A percentile compares a stretch with the other conserved stretches of the same genome.
These are phyloP conservation scores for Dasyornis broadbenti DNA, from an alignment of 2,113 vertebrate genomes.

Conservation along the genomic window DNA sequence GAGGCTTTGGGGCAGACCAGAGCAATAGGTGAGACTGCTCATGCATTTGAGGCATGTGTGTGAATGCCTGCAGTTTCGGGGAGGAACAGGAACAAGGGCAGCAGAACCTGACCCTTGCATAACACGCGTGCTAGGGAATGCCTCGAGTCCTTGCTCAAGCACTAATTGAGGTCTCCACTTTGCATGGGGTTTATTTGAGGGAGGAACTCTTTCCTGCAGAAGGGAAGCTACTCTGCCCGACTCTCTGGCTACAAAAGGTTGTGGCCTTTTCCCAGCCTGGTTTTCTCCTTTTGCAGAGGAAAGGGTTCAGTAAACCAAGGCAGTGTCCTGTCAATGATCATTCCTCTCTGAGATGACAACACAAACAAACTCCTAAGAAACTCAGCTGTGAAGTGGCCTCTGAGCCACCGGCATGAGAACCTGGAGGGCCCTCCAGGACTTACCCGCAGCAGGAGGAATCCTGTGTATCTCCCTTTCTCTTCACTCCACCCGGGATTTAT, in stretches of 20 bases:
- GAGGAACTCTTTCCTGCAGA: background rate
- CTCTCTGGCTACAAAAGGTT: background rate
- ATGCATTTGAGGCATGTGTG: background rate
- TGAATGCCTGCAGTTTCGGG: slow-evolving; percentile 34
- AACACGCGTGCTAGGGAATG: background rate
- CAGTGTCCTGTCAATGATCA: background rate
- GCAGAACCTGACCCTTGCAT: slow-evolving; percentile 57
- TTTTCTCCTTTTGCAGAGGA: background rate
- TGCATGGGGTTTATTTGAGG: background rate
- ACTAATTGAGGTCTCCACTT: slow-evolving; percentile 8
- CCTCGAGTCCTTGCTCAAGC: slow-evolving; percentile 14
- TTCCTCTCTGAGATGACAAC: background rate
- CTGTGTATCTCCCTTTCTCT: background rate
- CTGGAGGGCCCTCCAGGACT: background rate
- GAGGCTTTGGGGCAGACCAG: background rate
- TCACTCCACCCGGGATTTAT: background rate
- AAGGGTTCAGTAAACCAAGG: background rate
- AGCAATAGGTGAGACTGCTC: background rate
- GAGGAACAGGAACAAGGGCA: slow-evolving; percentile 33
- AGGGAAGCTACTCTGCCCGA: background rate
- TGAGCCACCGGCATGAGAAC: background rate
- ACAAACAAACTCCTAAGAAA: background rate
- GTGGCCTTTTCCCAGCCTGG: background rate
- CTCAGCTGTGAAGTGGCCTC: background rate
- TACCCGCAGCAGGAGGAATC: background rate